These are phyloP conservation scores for Helleia helle DNA, from an alignment of 2,888 invertebrate genomes.

Conservation along the genomic window DNA sequence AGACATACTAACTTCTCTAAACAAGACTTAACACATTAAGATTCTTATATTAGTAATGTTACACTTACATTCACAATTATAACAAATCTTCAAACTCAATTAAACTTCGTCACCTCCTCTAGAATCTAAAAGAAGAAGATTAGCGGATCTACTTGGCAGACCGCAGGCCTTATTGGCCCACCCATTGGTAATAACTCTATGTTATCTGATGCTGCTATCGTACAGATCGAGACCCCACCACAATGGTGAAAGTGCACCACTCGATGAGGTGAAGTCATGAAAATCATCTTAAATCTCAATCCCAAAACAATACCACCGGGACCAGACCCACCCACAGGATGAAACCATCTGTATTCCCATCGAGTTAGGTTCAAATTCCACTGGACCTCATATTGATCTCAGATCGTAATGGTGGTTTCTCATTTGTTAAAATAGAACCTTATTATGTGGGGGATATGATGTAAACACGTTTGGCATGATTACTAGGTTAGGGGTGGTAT, in stretches of 20 bases:
- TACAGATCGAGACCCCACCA: too few species aligned
- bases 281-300: constrained; percentile 57
- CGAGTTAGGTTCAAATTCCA: constrained; percentile 23
- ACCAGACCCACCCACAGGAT: constrained; percentile 22
- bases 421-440: constrained; percentile 25
- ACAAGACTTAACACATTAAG: too few species aligned
- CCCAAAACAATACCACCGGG: constrained; percentile 54
- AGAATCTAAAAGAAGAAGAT: too few species aligned
- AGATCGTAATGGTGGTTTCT: constrained; percentile 19
- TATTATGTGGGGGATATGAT: constrained; percentile 25
- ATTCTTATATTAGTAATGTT: too few species aligned
- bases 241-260: constrained; percentile 9
- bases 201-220: too few species aligned
- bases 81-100: too few species aligned
- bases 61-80: too few species aligned
- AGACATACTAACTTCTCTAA: too few species aligned
- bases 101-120: too few species aligned
- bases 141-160: too few species aligned
- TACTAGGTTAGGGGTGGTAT: constrained; percentile 36
- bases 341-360: constrained; percentile 26
- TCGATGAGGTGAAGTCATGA: constrained; percentile 31
- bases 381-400: constrained; percentile 21
- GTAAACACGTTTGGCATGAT: constrained; percentile 23
- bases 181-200: too few species aligned
- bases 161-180: too few species aligned